Conservation (phyloP, 2,113 vertebrate species). For the Rafetus swinhoei region DNA sequence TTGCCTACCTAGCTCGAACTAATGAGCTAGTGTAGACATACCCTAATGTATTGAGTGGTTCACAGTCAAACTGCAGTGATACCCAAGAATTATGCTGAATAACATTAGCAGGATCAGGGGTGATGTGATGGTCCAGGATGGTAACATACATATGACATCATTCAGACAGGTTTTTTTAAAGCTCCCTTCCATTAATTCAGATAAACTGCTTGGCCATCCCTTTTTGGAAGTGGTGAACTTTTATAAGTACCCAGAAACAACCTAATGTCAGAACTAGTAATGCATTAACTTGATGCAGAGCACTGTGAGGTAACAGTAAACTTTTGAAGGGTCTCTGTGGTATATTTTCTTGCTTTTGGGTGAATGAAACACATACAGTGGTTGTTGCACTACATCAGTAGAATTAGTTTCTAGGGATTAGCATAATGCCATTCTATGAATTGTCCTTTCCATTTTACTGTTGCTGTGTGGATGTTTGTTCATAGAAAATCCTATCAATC, state of each 20-base stretch:
- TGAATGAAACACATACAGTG: constrained; percentile 51
- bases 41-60: not conserved
- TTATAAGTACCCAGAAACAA: not conserved
- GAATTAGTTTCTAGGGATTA: constrained; percentile 83
- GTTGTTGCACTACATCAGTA: constrained; percentile 75
- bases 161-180: not conserved
- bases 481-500: constrained; percentile 80
- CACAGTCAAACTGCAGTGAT: not conserved
- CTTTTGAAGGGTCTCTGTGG: constrained; percentile 72
- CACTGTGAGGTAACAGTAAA: constrained; percentile 60
- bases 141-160: not conserved
- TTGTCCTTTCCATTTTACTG: constrained; percentile 74
- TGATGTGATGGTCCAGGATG: not conserved
- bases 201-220: not conserved
- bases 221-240: constrained; percentile 6
- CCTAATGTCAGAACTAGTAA: constrained; percentile 2
- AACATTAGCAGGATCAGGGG: not conserved
- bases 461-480: constrained; percentile 78
- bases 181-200: not conserved
- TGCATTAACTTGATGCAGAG: constrained; percentile 46
- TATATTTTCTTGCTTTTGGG: constrained; percentile 72
- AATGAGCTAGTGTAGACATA: too few relatives aligned
- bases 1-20: too few relatives aligned
- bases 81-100: fast-evolving
- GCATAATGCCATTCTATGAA: constrained; percentile 78